Conservation (phyloP, 2,113 vertebrate species). For the Malurus alboscapulatus region DNA sequence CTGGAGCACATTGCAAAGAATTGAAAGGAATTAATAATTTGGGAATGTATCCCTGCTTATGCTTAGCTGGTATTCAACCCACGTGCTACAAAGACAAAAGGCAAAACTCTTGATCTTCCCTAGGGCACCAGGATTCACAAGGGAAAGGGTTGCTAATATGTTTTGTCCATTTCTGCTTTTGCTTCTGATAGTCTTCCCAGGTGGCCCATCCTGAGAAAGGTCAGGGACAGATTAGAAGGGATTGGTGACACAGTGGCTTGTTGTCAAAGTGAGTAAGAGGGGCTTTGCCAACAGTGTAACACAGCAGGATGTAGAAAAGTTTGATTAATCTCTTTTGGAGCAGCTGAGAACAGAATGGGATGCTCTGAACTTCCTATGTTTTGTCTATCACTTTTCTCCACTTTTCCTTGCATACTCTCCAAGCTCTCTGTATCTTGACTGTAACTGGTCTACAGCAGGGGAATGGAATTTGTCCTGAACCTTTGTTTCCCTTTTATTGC, state of each 20-base stretch:
- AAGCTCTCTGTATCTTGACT: neutral
- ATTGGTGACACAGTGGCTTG: neutral
- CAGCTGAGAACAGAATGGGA: neutral
- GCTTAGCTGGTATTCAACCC: neutral
- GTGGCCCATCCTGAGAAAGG: neutral
- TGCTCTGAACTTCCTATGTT: neutral
- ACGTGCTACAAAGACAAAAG: neutral
- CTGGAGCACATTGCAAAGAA: neutral
- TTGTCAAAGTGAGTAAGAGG: neutral
- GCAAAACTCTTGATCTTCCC: neutral
- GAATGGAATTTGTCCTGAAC: neutral
- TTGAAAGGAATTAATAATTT: neutral
- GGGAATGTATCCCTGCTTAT: neutral
- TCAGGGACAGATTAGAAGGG: neutral
- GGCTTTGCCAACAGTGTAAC: neutral
- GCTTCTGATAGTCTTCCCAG: neutral
- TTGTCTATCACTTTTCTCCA: neutral
- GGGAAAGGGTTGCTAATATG: neutral
- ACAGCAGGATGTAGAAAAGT: neutral
- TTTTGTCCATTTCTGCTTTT: neutral
- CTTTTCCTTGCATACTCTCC: neutral
- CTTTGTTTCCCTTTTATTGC: neutral
- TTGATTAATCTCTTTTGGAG: neutral
- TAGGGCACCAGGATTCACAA: neutral
- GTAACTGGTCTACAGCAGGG: neutral